These are phyloP conservation scores for Drosophila pectinifera DNA, from an alignment of 1,140 invertebrate species.

Conservation along the genomic window DNA sequence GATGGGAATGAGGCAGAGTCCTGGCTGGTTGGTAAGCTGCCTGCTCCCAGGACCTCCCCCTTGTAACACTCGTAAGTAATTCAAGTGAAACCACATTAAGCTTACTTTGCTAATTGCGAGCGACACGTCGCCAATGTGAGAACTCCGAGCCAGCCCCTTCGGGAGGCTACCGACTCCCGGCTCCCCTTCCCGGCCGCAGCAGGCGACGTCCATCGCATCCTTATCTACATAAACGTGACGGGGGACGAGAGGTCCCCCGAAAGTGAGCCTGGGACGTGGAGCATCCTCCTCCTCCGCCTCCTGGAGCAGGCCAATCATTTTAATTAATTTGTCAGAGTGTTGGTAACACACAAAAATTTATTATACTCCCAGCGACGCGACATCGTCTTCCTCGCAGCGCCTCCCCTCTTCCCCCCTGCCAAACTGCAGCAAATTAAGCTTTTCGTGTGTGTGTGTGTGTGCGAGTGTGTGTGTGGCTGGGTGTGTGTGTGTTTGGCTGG, in stretches of 20 bases:
- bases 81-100: constrained; percentile 84
- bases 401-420: constrained; percentile 23
- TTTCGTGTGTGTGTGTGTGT: constrained; percentile 26
- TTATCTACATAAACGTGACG: constrained; percentile 73
- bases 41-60: constrained; percentile 10
- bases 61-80: constrained; percentile 76
- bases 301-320: constrained; percentile 82
- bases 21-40: not conserved
- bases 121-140: constrained; percentile 74
- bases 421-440: constrained; percentile 77
- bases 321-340: constrained; percentile 85
- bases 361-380: constrained; percentile 75
- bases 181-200: constrained; percentile 3
- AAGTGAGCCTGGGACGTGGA: constrained; percentile 2
- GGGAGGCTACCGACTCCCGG: too few relatives aligned
- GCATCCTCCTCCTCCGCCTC: too few relatives aligned
- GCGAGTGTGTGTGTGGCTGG: constrained; percentile 25
- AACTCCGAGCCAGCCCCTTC: constrained; percentile 25
- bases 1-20: not conserved
- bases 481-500: constrained; percentile 46
- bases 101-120: constrained; percentile 84
- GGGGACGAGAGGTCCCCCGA: not conserved
- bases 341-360: constrained; percentile 84
- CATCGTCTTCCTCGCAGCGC: constrained; percentile 19
- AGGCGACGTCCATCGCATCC: constrained; percentile 14